A percentile compares a stretch with the other conserved stretches of the same genome.
Conservation (phyloP, 2,113 vertebrate species). For the Tonatia bakeri region DNA sequence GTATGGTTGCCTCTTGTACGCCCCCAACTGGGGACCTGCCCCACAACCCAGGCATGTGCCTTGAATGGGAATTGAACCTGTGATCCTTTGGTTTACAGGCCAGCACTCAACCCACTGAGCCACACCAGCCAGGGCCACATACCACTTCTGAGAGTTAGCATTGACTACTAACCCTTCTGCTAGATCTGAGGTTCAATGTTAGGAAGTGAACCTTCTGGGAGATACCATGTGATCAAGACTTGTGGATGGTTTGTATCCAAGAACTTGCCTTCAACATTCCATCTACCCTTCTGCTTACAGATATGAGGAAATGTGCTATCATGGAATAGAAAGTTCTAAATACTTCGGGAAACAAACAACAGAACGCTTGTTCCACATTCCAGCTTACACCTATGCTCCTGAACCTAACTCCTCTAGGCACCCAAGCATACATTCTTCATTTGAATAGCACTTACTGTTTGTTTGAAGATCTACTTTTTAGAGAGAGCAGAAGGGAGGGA, state of each 20-base stretch:
- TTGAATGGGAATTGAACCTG: too few species aligned
- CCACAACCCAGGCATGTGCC: too few species aligned
- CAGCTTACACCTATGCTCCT: neutral
- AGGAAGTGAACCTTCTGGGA: neutral
- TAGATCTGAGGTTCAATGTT: neutral
- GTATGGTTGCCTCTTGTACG: too few species aligned
- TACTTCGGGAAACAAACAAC: neutral
- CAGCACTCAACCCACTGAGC: too few species aligned
- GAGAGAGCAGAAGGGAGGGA: too few species aligned
- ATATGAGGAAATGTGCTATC: neutral
- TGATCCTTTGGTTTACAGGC: too few species aligned
- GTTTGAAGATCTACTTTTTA: too few species aligned
- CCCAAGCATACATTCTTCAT: neutral
- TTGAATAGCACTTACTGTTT: neutral
- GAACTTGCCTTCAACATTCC: neutral
- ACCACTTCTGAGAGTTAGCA: neutral
- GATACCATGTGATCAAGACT: neutral
- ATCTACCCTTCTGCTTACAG: neutral
- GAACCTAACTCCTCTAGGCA: neutral
- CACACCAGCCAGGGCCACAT: too few species aligned
- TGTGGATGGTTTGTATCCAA: neutral
- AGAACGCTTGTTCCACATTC: neutral
- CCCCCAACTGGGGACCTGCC: too few species aligned
- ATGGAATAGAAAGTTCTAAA: neutral
- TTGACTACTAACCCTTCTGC: rapidly evolving